Conservation (phyloP, 2,888 invertebrate genomes). For the Teleogryllus oceanicus region DNA sequence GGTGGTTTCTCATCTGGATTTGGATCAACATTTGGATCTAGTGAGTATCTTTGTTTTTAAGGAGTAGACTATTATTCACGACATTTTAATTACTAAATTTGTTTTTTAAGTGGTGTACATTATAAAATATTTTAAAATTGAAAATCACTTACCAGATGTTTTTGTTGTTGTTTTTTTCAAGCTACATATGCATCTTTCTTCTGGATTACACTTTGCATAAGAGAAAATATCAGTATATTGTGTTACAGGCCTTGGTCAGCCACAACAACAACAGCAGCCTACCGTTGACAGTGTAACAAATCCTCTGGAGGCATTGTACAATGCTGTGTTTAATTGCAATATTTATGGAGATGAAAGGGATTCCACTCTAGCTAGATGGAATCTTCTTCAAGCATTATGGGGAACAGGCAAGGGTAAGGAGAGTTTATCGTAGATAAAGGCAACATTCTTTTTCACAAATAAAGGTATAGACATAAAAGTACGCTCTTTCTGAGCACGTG, state of each 20-base stretch:
- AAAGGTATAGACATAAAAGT: neutral
- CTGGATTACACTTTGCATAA: no score
- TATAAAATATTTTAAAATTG: no score
- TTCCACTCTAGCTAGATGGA: slow-evolving; percentile 88
- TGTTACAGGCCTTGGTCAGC: slow-evolving; percentile 38
- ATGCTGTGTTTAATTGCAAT: slow-evolving; percentile 72
- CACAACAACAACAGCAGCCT: slow-evolving; percentile 45
- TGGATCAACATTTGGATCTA: slow-evolving; percentile 35
- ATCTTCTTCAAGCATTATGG: slow-evolving; percentile 87
- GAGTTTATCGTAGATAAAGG: neutral
- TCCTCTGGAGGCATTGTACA: slow-evolving; percentile 66
- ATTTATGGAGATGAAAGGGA: slow-evolving; percentile 95
- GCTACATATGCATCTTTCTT: no score
- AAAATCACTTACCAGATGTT: no score
- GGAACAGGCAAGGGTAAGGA: slow-evolving; percentile 66
- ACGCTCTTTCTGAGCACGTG: neutral
- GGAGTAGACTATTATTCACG: no score
- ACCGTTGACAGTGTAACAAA: slow-evolving; percentile 48
- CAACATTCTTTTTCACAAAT: neutral
- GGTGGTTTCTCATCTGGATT: slow-evolving; percentile 43
- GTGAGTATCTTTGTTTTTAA: neutral
- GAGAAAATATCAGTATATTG: no score
- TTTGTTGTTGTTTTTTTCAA: no score
- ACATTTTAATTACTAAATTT: no score
- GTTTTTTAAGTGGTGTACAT: no score